phyloP scores from a whole-genome alignment of 2,797 vertebrate species.

The Eremophila alpestris region DNA sequence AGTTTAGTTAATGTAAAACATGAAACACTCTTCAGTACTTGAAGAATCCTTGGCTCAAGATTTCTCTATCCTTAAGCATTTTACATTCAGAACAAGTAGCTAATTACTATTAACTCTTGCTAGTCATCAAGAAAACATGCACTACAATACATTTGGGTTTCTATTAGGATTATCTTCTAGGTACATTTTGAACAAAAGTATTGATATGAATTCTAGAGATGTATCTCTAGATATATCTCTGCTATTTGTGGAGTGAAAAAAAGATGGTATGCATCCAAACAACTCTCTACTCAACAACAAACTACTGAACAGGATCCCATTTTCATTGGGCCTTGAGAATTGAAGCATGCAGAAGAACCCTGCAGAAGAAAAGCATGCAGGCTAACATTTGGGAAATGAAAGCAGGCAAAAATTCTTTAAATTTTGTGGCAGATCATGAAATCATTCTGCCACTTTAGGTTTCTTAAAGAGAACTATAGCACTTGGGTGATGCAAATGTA shows the following conservation, averaged over 20 bases:
- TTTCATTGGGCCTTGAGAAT: neutral
- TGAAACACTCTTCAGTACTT: neutral
- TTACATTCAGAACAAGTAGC: neutral
- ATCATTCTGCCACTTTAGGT: neutral
- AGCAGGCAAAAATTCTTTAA: neutral
- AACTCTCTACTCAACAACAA: neutral
- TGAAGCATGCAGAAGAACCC: neutral
- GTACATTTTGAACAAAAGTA: neutral
- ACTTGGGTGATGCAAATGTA: neutral
- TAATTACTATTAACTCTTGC: neutral
- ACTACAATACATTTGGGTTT: neutral
- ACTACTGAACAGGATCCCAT: neutral
- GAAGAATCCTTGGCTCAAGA: neutral
- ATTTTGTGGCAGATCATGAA: neutral
- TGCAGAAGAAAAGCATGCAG: neutral
- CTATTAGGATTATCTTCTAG: neutral
- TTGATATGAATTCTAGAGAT: neutral
- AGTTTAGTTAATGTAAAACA: neutral
- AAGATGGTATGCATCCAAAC: neutral
- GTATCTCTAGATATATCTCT: neutral
- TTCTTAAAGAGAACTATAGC: neutral
- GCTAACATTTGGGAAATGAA: neutral
- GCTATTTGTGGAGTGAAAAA: neutral
- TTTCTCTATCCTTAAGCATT: neutral
- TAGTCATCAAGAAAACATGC: neutral